Evolutionary conservation across 2,113 vertebrate genomes (phyloP).

Genomic region (Planiliza haematocheilus): DNA sequence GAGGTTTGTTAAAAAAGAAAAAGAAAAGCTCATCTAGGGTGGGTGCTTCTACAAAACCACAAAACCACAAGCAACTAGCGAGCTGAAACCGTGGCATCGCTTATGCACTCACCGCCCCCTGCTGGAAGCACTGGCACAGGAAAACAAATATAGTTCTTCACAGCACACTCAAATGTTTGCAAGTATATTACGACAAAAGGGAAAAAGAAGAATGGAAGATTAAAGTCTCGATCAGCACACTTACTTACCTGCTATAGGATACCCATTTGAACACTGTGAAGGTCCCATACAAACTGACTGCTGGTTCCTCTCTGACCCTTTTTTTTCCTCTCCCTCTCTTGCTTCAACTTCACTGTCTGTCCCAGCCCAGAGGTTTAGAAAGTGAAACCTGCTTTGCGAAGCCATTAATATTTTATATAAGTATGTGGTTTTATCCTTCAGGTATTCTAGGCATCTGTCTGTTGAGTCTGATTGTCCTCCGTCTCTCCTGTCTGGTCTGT

Average conservation of each 20-base stretch:
- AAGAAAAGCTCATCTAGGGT: background rate
- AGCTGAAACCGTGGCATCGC: background rate
- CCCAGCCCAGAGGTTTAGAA: conserved; percentile 79
- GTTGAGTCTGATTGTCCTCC: background rate
- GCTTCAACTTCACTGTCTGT: conserved; percentile 27
- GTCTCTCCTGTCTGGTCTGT: conserved; percentile 11
- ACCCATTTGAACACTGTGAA: conserved; percentile 36
- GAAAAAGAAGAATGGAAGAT: background rate
- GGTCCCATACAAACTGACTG: conserved; percentile 23
- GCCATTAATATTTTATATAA: conserved; percentile 46
- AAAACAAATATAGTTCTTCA: background rate
- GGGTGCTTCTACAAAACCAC: background rate
- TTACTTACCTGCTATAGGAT: conserved; percentile 68
- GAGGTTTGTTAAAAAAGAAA: background rate
- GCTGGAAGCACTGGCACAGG: conserved; percentile 4
- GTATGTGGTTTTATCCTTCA: background rate
- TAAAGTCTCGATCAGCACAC: background rate
- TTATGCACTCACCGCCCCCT: conserved; percentile 34
- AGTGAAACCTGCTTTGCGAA: conserved; percentile 69
- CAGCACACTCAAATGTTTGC: background rate
- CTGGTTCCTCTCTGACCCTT: conserved; percentile 27
- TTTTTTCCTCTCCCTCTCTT: conserved; percentile 23
- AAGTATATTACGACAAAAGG: background rate
- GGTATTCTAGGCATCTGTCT: background rate
- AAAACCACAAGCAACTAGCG: background rate